Conservation (phyloP, 2,888 invertebrate species). For the Tenodera sinensis region DNA sequence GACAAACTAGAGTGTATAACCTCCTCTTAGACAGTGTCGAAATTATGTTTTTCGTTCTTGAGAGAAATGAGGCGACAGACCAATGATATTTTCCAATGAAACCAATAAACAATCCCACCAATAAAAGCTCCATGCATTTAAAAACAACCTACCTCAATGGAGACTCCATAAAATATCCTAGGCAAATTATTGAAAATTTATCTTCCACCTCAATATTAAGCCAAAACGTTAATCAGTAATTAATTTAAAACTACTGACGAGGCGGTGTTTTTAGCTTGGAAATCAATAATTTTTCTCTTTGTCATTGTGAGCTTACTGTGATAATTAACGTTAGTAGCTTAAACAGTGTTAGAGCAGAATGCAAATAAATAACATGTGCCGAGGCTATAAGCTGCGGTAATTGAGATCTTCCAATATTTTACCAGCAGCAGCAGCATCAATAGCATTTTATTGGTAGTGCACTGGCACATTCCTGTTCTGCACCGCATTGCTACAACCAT, state of each 20-base stretch:
- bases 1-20: too few relatives aligned
- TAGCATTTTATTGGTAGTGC: not conserved
- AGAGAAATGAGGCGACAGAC: too few relatives aligned
- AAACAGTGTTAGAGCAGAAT: not conserved
- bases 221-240: not conserved
- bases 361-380: not conserved
- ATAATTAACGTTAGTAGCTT: not conserved
- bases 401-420: not conserved
- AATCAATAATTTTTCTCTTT: not conserved
- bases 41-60: too few relatives aligned
- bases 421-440: not conserved
- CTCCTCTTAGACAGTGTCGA: too few relatives aligned
- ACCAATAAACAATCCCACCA: too few relatives aligned
- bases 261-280: not conserved
- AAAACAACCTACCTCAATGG: too few relatives aligned
- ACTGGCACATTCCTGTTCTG: not conserved
- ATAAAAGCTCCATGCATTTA: too few relatives aligned
- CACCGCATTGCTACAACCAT: not conserved
- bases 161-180: too few relatives aligned
- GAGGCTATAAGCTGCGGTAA: not conserved
- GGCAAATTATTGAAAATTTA: too few relatives aligned
- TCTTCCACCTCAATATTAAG: too few relatives aligned
- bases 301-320: not conserved
- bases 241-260: not conserved
- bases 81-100: too few relatives aligned